These are phyloP conservation scores for Rhagonycha fulva DNA, from an alignment of 2,888 invertebrate species.

Conservation along the genomic window DNA sequence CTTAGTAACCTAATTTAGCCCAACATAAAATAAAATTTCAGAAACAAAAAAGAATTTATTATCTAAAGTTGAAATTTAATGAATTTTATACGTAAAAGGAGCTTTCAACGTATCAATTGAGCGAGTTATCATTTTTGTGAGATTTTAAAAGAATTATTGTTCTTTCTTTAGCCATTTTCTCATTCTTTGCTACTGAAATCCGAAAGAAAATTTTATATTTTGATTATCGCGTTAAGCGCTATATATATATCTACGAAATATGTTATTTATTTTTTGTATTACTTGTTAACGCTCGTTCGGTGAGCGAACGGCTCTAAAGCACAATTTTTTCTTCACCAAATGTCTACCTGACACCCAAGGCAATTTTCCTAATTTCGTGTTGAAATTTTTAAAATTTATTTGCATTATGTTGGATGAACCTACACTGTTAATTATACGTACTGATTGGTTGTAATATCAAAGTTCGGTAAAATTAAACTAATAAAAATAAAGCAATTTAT, in stretches of 20 bases:
- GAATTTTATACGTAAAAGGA: not conserved
- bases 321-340: too few species aligned
- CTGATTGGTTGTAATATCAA: not conserved
- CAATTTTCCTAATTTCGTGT: too few species aligned
- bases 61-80: not conserved
- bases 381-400: not conserved
- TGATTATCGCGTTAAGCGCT: too few species aligned
- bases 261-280: too few species aligned
- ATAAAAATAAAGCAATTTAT: not conserved
- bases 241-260: too few species aligned
- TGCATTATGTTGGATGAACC: not conserved
- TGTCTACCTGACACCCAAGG: too few species aligned
- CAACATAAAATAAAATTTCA: not conserved
- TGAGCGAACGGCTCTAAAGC: too few species aligned
- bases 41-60: not conserved
- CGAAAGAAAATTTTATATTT: not conserved
- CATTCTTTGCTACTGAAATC: not conserved
- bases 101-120: not conserved
- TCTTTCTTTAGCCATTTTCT: not conserved
- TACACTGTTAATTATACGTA: not conserved
- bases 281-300: too few species aligned
- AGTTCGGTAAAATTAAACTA: not conserved
- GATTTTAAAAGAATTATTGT: not conserved
- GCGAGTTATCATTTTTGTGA: not conserved
- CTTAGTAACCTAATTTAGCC: not conserved